Evolutionary conservation across 2,113 vertebrate genomes (phyloP), one percentile per base, ranked within the genome.

Genomic region (Etheostoma cragini): DNA sequence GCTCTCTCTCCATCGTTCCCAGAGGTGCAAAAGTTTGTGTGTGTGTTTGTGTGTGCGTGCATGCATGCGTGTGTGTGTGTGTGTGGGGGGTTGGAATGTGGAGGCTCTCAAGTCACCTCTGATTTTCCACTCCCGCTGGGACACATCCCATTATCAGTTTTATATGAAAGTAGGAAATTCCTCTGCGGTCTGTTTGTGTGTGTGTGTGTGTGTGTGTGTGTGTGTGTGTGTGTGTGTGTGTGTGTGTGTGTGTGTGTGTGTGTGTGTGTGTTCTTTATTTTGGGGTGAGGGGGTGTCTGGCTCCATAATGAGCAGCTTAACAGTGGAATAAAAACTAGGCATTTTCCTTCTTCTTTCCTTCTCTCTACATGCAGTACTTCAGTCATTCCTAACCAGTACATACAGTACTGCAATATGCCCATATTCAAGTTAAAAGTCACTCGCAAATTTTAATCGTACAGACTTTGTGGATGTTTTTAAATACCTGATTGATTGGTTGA

Each of bases 91-190:
- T 45, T 80, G 88, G 91, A 88, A 90, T 90, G 87, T 84, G 49
- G 90, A 93, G 83, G 88, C 93, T 94, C 90, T 82, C 94, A 95
- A 95, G 90, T 92, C 91, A 93, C 94, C 93, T 92, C 89, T 78
- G 92, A 94, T 92, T 95, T 95, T 95, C 95, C 94, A 89, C 91
- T 95, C 95, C 94, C 78, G 94, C 94, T 94, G 94, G 70, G 94
- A 90, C 89, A 92, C 91, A 89, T 94, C 94, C 94, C 94, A 94
- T 95, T 95, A 95, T 95, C 94, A 94, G 89, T 92, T 95, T 95
- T 95, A 95, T 95, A 94, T 87, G 92, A 94, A 93, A 91, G 67
- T 81, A 91, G 91, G 88, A 95, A 94, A 94, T 94, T 95, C 95
- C 90, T 93, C 84, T 87, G 90, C 68, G 86, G 91, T 89, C 67